Base-by-base conservation (phyloP, 64 coral and sea anemone genomes). In the Platygyra sinensis region DNA sequence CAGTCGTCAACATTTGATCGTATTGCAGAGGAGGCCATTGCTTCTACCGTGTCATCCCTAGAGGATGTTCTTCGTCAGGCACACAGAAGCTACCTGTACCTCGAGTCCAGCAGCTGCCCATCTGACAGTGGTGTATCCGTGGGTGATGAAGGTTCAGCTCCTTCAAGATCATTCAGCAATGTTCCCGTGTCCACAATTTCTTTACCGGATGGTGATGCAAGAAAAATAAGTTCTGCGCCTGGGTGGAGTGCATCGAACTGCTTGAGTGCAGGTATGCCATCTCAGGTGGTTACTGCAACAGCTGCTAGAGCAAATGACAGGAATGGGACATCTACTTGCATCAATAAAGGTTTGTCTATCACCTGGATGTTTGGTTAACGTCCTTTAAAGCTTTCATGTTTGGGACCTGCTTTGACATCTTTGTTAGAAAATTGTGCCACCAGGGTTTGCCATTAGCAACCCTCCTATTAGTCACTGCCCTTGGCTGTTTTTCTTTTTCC, bases 91-190 rank as follows among this genome's bases (percentile, higher is more conserved):
- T 50, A 85, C 67, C 36, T 28, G 11, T 50, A 85, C 67, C 36
- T 17, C 1, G 81, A 72, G 81, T 50, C 27, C 10, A 85, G 39
- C 63, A 85, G 63, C 38, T 85, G 81, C 22, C 81, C 38, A 11
- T 85, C 81, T 33, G 81, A 85, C 60, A 85, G 81, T 50, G 81
- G 81, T 63, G 33, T 72, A 39, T 85, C 81, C n/a, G 38, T n/a
- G 10, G 81, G 62, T 0, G 81, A 85, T 38, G 81, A 85, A 51
- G 31, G 25, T 0, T 67, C 62, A 16, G 19, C 24, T 16, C 81
- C 81, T 39, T 60, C 63, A 25, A 72, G 29, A 71, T 13, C 64
- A 12, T 30, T n/a, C 22, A 6, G 39, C 39, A 25, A 20, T 71
- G 20, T 72, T 71, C 12, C 62, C 6, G 36, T 51, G 7, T 38